Percentiles rank a stretch among this genome's conserved stretches.
Conservation (phyloP, 2,113 vertebrate genomes). For the Periophthalmodon schlosseri region DNA sequence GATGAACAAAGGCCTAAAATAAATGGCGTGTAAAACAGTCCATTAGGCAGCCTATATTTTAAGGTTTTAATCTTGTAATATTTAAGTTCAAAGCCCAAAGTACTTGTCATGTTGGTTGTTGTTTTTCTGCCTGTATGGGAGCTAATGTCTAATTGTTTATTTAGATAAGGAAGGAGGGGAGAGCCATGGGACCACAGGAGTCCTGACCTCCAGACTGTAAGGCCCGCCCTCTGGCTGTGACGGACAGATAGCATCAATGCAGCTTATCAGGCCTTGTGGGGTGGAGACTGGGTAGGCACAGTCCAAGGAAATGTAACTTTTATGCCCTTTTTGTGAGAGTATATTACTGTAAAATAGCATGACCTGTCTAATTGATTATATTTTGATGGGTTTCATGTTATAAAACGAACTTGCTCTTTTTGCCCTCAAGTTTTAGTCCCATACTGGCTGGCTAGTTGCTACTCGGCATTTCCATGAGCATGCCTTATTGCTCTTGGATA, state of each 20-base stretch:
- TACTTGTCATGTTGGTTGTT: conserved; percentile 12
- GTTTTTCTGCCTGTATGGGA: conserved; percentile 21
- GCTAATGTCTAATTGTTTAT: conserved; percentile 60
- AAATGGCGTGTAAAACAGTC: too few relatives aligned
- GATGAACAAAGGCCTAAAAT: too few relatives aligned
- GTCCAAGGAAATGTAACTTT: conserved; percentile 1
- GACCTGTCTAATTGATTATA: neutral
- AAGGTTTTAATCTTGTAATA: neutral
- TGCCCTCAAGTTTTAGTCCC: conserved; percentile 41
- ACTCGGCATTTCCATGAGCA: conserved; percentile 35
- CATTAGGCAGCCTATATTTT: neutral
- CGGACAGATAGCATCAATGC: conserved; percentile 79
- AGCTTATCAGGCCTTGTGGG: conserved; percentile 64
- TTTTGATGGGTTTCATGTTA: neutral
- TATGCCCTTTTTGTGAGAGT: neutral
- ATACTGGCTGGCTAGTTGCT: conserved; percentile 32
- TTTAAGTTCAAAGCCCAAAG: neutral
- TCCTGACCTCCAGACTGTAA: conserved; percentile 55
- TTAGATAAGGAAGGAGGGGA: conserved; percentile 58
- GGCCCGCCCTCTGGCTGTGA: conserved; percentile 70
- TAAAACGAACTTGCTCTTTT: neutral
- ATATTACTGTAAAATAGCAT: neutral
- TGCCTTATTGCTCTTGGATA: conserved; percentile 65
- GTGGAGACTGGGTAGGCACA: conserved; percentile 22
- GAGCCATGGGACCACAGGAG: conserved; percentile 46